A percentile compares a stretch with the other conserved stretches of the same genome.
These are phyloP conservation scores for Conistra vaccinii DNA, from an alignment of 2,888 invertebrate genomes.

Conservation along the genomic window DNA sequence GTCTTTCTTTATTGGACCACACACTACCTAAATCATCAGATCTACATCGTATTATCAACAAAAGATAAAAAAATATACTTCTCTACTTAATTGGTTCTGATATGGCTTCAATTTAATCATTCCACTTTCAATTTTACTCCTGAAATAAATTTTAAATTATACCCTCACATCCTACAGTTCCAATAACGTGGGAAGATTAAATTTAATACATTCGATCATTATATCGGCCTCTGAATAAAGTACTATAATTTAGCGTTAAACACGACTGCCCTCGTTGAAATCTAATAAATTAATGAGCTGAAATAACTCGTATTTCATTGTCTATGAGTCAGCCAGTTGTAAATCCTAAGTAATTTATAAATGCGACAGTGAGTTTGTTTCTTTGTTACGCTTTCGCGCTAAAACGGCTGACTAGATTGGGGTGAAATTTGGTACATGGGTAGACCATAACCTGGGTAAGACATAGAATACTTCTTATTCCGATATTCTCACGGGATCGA, in stretches of 20 bases:
- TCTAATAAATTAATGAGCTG: slow-evolving; percentile 34
- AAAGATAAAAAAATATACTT: background rate
- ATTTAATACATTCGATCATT: slow-evolving; percentile 20
- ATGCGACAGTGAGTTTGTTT: no score
- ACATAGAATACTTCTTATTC: no score
- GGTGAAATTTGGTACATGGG: no score
- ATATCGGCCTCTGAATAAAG: slow-evolving; percentile 24
- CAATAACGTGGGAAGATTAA: slow-evolving; percentile 20
- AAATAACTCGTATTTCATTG: slow-evolving; percentile 25
- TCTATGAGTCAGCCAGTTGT: slow-evolving; percentile 14
- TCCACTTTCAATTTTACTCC: slow-evolving; percentile 15
- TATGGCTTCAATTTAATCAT: slow-evolving; percentile 13
- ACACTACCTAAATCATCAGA: background rate
- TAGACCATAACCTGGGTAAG: no score
- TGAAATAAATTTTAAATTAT: slow-evolving; percentile 12
- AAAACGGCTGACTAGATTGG: no score
- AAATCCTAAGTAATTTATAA: no score
- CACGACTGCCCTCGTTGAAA: slow-evolving; percentile 16
- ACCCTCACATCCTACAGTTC: background rate
- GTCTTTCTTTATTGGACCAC: background rate
- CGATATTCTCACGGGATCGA: no score
- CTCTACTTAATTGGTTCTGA: background rate
- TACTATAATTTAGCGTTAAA: slow-evolving; percentile 31
- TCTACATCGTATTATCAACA: background rate
- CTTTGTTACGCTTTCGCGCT: no score